phyloP scores from a whole-genome alignment of 1,140 invertebrate genomes.

The Octopus bimaculoides region DNA sequence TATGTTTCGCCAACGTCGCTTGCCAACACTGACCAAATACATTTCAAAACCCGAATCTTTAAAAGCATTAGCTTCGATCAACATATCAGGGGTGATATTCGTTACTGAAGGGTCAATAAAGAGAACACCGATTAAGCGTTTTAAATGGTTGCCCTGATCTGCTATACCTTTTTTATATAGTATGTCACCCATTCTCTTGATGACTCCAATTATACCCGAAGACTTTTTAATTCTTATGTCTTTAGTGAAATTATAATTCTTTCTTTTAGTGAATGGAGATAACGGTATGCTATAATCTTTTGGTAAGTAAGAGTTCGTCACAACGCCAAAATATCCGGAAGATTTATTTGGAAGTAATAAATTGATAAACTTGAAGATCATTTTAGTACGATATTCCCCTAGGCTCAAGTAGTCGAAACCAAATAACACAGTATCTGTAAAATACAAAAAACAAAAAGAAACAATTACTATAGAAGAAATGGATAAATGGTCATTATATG shows the following conservation, averaged over 20 bases:
- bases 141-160: too few species aligned
- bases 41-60: background rate
- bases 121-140: background rate
- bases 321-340: background rate
- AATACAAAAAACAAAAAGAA: background rate
- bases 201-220: too few species aligned
- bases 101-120: background rate
- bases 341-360: background rate
- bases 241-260: too few species aligned
- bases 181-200: too few species aligned
- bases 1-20: background rate
- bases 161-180: too few species aligned
- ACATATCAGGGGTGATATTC: background rate
- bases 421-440: background rate
- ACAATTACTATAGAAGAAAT: background rate
- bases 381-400: background rate
- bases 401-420: background rate
- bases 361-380: conserved; percentile 1
- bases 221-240: too few species aligned
- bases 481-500: background rate
- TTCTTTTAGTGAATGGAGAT: too few species aligned
- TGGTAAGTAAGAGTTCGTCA: background rate
- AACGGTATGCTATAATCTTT: background rate
- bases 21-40: background rate
- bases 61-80: background rate